Conservation (phyloP, 2,113 vertebrate genomes). For the Silurus meridionalis region DNA sequence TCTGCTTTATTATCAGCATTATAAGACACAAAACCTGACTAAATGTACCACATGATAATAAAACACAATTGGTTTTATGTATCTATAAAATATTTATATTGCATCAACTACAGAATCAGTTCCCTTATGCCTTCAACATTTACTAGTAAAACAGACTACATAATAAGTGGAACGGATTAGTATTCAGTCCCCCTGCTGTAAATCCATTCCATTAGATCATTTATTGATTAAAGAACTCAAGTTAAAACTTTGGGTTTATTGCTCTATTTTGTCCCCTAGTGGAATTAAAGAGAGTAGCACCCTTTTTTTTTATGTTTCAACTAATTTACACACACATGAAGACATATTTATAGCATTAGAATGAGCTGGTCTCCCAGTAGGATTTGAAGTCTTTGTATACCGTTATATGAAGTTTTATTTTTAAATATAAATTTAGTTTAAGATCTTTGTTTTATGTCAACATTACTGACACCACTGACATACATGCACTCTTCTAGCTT, state of each 20-base stretch:
- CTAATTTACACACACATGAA: neutral
- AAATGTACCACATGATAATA: too few species aligned
- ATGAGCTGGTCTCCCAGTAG: neutral
- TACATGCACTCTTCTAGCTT: neutral
- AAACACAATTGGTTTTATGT: too few species aligned
- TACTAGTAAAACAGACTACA: neutral
- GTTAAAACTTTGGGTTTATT: neutral
- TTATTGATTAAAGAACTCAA: neutral
- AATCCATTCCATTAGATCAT: neutral
- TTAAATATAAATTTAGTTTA: neutral
- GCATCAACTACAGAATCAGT: too few species aligned
- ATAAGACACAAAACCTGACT: too few species aligned
- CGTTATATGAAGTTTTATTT: too few species aligned
- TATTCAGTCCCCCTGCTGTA: neutral
- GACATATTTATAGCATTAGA: neutral
- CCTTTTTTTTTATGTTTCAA: neutral
- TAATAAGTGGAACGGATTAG: neutral
- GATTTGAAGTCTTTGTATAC: neutral
- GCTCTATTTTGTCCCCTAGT: neutral
- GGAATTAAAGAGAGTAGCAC: neutral
- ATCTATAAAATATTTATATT: too few species aligned
- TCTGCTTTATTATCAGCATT: too few species aligned
- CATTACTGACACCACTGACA: neutral
- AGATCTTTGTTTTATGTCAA: neutral
- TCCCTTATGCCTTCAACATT: too few species aligned